Evolutionary conservation across 2,888 invertebrate species (phyloP).

Genomic region (Buathra laborator): DNA sequence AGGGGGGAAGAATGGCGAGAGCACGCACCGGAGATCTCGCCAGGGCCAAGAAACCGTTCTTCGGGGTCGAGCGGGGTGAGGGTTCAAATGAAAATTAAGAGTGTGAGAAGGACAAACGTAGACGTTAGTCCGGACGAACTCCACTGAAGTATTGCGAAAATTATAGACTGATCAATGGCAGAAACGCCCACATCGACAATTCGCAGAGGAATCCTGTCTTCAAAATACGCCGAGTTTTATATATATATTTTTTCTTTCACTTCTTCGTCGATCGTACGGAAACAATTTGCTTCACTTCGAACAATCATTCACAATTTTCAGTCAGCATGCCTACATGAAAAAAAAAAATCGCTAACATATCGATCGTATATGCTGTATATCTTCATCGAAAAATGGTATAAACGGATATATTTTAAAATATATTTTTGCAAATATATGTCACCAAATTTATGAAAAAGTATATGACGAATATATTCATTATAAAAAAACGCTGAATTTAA

Average conservation of each 20-base stretch:
- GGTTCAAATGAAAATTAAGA: conserved; percentile 64
- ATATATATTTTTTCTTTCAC: conserved; percentile 20
- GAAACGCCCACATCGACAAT: conserved; percentile 33
- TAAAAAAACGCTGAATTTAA: too few species aligned
- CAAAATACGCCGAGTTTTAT: conserved; percentile 6
- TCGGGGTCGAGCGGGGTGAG: conserved; percentile 49
- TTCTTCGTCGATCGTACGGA: neutral
- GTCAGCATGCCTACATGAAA: neutral
- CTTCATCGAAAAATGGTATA: too few species aligned
- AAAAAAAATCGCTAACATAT: too few species aligned
- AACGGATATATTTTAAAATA: neutral
- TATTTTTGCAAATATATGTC: too few species aligned
- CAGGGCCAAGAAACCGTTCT: conserved; percentile 62
- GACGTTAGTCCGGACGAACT: conserved; percentile 33
- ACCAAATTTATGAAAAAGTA: too few species aligned
- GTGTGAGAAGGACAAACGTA: conserved; percentile 31
- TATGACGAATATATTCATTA: too few species aligned
- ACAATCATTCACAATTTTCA: neutral
- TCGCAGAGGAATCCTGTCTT: conserved; percentile 17
- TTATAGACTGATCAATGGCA: conserved; percentile 52
- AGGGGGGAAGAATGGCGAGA: conserved; percentile 50
- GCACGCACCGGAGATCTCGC: conserved; percentile 36
- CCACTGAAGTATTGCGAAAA: conserved; percentile 57
- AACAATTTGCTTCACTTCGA: too few species aligned
- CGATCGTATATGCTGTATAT: too few species aligned